Base-by-base conservation (phyloP, 2,888 invertebrate genomes). In the Alloplasta piceator region DNA sequence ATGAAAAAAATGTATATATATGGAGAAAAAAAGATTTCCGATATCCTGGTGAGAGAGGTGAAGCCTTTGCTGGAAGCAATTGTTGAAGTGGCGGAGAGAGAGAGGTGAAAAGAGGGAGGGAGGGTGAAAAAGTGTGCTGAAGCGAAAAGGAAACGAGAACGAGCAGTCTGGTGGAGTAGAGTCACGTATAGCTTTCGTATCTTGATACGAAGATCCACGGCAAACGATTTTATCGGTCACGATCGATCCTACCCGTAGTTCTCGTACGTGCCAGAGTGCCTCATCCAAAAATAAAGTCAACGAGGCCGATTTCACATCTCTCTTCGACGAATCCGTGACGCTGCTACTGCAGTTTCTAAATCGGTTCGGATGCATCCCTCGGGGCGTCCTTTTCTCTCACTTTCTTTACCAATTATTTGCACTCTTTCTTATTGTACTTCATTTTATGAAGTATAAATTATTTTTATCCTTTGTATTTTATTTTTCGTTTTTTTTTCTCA, bases 191-290 rank as follows among this genome's bases (percentile, higher is more conserved):
- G 56, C 55, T 66, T 67, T 52, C 61, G 60, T 80, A 71, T 76
- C 58, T 41, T 60, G 43, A 43, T 64, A 58, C 55, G 39, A 71
- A 38, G 75, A 71, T 75, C 71, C 60, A 71, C 74, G 61, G 61
- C 77, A 79, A 67, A 74, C 72, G 82, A 85, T 85, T 85, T 85
- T 81, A 85, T 85, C 83, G 74, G 79, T 76, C 64, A 67, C 72
- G 79, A 83, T 82, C 82, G 78, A 83, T 83, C 79, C 73, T 66
- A 48, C 46, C 26, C 72, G 70, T 55, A 26, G 55, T 68, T 68
- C 50, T 16, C 64, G 76, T 75, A 83, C 83, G 84, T 83, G 83
- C 77, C 74, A 72, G 73, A 82, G 81, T 82, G 61, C 55, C 48
- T 67, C 70, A 14, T 71, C 52, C 80, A 48, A 68, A 78, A 75